These are phyloP conservation scores for Pyrgilauda ruficollis DNA, from an alignment of 2,113 vertebrate species.

Conservation along the genomic window DNA sequence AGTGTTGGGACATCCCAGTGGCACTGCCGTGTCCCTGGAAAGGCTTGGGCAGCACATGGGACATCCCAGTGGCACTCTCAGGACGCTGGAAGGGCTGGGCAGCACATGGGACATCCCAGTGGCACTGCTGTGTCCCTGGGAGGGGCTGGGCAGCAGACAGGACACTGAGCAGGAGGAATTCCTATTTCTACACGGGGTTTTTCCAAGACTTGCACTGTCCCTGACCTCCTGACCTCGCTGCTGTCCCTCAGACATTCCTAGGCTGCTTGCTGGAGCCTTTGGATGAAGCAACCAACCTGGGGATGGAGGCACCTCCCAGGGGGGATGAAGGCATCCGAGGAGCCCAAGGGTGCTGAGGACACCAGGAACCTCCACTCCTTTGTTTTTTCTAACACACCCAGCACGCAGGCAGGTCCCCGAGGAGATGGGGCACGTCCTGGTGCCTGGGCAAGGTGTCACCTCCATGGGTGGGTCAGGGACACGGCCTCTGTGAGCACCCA, in stretches of 20 bases:
- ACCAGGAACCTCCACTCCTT: background rate
- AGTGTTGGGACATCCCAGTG: background rate
- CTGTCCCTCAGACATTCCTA: slow-evolving; percentile 14
- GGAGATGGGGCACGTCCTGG: background rate
- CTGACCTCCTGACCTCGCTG: background rate
- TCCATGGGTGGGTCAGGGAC: background rate
- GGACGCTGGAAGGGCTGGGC: background rate
- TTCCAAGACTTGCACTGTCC: background rate
- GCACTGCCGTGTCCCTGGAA: background rate
- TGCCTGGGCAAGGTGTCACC: background rate
- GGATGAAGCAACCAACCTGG: background rate
- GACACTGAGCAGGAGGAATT: background rate
- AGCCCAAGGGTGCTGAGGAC: background rate
- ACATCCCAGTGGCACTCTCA: background rate
- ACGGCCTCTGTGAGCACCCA: background rate
- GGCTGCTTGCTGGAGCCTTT: background rate
- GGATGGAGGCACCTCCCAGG: background rate
- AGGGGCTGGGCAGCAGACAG: background rate
- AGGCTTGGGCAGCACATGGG: background rate
- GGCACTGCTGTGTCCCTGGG: background rate
- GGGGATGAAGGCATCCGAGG: background rate
- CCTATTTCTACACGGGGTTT: background rate
- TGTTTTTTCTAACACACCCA: background rate
- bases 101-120: background rate
- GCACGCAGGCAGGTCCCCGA: background rate